Evolutionary conservation across 2,888 invertebrate genomes (phyloP).

Genomic region (Pollenia griseotomentosa): DNA sequence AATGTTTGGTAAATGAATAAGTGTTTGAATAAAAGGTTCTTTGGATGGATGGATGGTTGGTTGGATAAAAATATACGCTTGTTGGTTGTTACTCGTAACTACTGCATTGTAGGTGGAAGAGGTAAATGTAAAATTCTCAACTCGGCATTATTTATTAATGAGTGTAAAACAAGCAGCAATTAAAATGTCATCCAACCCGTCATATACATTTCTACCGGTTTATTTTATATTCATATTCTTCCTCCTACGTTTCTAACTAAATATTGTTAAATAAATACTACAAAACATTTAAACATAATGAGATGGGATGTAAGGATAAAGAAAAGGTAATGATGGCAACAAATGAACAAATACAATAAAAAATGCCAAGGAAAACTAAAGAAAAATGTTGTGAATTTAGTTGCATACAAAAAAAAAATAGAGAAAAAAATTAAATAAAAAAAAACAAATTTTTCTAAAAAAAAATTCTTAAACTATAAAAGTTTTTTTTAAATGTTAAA

Average conservation of each 20-base stretch:
- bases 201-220: conserved; percentile 37
- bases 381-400: neutral
- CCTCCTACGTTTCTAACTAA: conserved; percentile 21
- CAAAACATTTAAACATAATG: conserved; percentile 5
- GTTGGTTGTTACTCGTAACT: neutral
- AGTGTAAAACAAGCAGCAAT: conserved; percentile 57
- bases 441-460: neutral
- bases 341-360: conserved; percentile 25
- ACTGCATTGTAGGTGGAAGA: neutral
- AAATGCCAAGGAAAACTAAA: conserved; percentile 2
- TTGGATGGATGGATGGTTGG: neutral
- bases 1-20: conserved; percentile 23
- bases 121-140: neutral
- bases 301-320: conserved; percentile 12
- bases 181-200: conserved; percentile 60
- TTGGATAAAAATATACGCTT: conserved; percentile 9
- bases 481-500: neutral
- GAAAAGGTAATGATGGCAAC: neutral
- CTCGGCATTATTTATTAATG: conserved; percentile 48
- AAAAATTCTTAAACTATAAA: neutral
- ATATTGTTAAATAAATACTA: conserved; percentile 41
- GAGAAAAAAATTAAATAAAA: neutral
- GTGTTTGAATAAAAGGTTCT: conserved; percentile 19
- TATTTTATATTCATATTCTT: conserved; percentile 18
- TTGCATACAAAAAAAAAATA: neutral